phyloP scores from a whole-genome alignment of 2,888 invertebrate species.

The Cheiracanthium punctorium region DNA sequence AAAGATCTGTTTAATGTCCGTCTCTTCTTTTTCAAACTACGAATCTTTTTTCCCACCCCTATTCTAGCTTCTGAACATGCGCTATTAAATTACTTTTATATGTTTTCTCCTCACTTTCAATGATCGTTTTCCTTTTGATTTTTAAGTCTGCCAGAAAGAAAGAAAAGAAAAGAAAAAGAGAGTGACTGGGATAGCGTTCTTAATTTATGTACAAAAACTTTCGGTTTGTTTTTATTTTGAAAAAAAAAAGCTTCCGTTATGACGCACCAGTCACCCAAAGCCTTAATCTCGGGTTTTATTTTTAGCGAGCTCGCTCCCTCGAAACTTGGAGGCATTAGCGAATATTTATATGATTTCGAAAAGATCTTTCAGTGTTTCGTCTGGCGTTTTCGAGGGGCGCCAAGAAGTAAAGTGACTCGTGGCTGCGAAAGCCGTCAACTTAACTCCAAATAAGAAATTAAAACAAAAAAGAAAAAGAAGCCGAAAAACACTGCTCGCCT shows the following conservation, averaged over 20 bases:
- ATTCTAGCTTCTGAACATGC: neutral
- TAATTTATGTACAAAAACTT: neutral
- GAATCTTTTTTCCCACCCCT: neutral
- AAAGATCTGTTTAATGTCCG: neutral
- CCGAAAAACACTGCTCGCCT: neutral
- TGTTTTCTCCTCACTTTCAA: neutral
- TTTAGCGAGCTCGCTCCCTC: neutral
- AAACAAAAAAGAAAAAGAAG: neutral
- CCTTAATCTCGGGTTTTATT: neutral
- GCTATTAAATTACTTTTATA: neutral
- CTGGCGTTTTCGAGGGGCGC: neutral
- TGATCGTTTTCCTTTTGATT: neutral
- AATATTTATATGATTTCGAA: constrained; percentile 14
- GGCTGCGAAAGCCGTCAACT: neutral
- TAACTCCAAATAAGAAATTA: neutral
- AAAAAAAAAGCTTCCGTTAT: neutral
- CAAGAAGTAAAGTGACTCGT: constrained; percentile 6
- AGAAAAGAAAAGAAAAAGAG: neutral
- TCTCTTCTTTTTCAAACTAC: neutral
- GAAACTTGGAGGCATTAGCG: neutral
- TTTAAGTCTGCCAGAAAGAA: neutral
- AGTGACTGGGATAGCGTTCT: neutral
- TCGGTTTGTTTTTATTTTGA: neutral
- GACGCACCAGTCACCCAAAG: constrained; percentile 1
- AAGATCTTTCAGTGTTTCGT: constrained; percentile 1